Evolutionary conservation across 2,888 invertebrate genomes (phyloP).

Genomic region (Timandra comae): DNA sequence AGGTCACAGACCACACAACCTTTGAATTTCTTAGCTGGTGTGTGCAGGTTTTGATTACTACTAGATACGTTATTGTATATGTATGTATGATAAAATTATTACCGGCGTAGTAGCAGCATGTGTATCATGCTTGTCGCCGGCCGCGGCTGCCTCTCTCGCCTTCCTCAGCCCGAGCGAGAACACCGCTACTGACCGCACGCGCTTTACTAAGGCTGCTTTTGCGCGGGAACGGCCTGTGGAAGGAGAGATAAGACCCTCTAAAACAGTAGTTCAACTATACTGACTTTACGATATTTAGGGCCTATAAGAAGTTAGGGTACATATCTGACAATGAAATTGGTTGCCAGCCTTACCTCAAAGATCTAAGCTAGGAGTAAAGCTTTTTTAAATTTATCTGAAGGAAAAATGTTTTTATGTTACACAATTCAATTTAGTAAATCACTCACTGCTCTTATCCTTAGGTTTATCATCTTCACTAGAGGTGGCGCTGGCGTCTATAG

Average conservation of each 20-base stretch:
- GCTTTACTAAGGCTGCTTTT: slow-evolving; percentile 86
- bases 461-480: slow-evolving; percentile 79
- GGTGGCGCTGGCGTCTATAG: slow-evolving; percentile 53
- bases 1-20: no score
- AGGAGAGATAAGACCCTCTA: not conserved
- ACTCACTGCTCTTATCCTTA: slow-evolving; percentile 68
- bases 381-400: no score
- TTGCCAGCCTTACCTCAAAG: not conserved
- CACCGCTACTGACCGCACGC: slow-evolving; percentile 90
- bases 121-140: slow-evolving; percentile 22
- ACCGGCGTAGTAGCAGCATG: slow-evolving; percentile 28
- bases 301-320: no score
- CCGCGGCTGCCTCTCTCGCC: slow-evolving; percentile 85
- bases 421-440: no score
- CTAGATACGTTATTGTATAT: no score
- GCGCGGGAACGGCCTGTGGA: slow-evolving; percentile 74
- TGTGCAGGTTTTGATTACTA: no score
- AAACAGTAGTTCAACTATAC: no score
- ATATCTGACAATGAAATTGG: no score
- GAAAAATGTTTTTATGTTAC: no score
- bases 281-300: no score
- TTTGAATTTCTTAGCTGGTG: no score
- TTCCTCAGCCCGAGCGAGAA: slow-evolving; percentile 88
- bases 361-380: not conserved
- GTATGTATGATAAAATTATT: no score